phyloP scores from a whole-genome alignment of 2,888 invertebrate genomes.

The Eupithecia insigniata region DNA sequence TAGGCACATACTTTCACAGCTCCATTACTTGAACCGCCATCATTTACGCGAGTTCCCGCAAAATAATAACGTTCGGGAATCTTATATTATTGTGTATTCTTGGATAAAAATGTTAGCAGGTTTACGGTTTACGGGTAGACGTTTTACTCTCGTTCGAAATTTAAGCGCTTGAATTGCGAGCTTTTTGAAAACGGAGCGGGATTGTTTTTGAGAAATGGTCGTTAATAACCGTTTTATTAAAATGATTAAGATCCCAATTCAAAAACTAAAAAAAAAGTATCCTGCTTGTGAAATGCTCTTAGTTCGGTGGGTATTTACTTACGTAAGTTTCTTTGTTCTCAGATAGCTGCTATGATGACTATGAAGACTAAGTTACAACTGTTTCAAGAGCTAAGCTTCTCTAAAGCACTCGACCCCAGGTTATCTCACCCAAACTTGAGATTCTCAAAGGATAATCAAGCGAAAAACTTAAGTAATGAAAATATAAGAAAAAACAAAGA shows the following conservation, averaged over 20 bases:
- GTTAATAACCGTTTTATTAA: not conserved
- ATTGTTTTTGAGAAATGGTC: not conserved
- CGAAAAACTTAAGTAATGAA: constrained; percentile 53
- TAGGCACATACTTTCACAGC: constrained; percentile 31
- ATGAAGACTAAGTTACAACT: constrained; percentile 2
- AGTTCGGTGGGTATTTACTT: not conserved
- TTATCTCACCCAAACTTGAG: constrained; percentile 3
- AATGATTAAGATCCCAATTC: not conserved
- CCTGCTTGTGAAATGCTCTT: not conserved
- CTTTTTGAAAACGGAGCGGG: not conserved
- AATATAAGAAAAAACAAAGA: constrained; percentile 64
- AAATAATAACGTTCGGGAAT: constrained; percentile 34
- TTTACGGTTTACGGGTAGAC: constrained; percentile 21
- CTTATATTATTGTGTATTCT: constrained; percentile 29
- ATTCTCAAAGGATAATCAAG: constrained; percentile 23
- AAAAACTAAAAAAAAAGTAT: not conserved
- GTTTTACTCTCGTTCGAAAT: constrained; percentile 10
- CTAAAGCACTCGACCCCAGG: not conserved
- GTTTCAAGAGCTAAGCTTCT: not conserved
- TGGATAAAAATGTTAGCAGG: constrained; percentile 28
- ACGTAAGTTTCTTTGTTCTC: not conserved
- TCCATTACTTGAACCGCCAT: constrained; percentile 30
- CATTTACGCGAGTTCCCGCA: constrained; percentile 32
- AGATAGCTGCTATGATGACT: not conserved
- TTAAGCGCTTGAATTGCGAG: not conserved